Percentiles rank a stretch among this genome's conserved stretches.
These are phyloP conservation scores for Chirona hameri DNA, from an alignment of 2,888 invertebrate genomes.

Conservation along the genomic window DNA sequence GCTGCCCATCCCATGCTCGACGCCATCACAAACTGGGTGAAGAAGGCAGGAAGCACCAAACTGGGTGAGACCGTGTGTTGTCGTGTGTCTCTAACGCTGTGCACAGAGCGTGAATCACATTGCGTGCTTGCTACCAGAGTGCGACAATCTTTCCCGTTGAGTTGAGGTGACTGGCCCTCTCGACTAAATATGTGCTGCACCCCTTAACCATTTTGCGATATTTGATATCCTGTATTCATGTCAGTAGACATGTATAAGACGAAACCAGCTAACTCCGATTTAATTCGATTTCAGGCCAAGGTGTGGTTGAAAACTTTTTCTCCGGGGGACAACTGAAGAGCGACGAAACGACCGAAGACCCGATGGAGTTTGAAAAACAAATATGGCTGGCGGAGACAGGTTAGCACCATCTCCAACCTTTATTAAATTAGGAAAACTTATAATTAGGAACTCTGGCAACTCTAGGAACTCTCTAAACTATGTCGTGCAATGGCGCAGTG, in stretches of 20 bases:
- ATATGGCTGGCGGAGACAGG: constrained; percentile 24
- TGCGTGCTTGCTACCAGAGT: too few relatives aligned
- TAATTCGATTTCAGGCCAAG: neutral
- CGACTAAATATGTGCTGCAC: too few relatives aligned
- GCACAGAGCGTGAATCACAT: too few relatives aligned
- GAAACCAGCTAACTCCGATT: neutral
- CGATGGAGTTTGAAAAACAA: constrained; percentile 22
- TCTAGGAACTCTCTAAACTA: too few relatives aligned
- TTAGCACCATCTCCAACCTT: neutral
- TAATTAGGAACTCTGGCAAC: too few relatives aligned
- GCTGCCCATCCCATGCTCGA: constrained; percentile 6
- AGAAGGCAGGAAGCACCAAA: neutral
- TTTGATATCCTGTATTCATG: neutral
- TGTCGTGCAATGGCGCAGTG: too few relatives aligned
- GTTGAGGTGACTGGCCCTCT: too few relatives aligned
- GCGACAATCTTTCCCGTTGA: too few relatives aligned
- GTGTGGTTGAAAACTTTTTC: neutral
- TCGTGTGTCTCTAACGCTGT: too few relatives aligned
- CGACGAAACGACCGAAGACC: neutral
- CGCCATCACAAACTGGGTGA: neutral
- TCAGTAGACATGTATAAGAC: neutral
- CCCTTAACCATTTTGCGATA: too few relatives aligned
- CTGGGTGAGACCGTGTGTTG: neutral
- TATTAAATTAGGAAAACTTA: too few relatives aligned
- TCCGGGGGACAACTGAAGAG: neutral